Conservation (phyloP, 2,797 vertebrate species). For the Buceros bicornis region DNA sequence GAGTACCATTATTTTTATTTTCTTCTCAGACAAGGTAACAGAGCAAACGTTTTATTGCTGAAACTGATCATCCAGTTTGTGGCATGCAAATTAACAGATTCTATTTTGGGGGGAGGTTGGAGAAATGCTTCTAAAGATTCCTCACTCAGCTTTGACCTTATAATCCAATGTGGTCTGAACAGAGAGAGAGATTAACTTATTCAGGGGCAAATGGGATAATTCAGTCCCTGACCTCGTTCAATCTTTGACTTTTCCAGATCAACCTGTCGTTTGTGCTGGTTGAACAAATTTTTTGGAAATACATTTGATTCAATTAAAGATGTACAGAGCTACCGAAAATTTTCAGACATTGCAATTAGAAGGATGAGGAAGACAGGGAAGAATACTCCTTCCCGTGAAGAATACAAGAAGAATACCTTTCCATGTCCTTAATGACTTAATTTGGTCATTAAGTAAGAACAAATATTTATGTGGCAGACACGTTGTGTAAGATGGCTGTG, state of each 20-base stretch:
- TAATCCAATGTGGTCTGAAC: conserved; percentile 76
- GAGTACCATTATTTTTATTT: not conserved
- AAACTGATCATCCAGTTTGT: conserved; percentile 56
- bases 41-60: conserved; percentile 51
- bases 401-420: not conserved
- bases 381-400: not conserved
- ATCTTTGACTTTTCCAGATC: conserved; percentile 65
- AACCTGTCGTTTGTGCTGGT: conserved; percentile 63
- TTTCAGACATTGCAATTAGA: not conserved
- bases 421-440: rapidly evolving
- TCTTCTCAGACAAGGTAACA: conserved; percentile 4
- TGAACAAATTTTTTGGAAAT: conserved; percentile 52
- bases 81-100: conserved; percentile 45
- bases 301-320: conserved; percentile 58
- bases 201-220: conserved; percentile 72
- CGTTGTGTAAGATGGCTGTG: not conserved
- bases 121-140: conserved; percentile 71
- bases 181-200: conserved; percentile 76
- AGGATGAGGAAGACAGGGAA: not conserved
- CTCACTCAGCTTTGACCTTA: conserved; percentile 72
- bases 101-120: conserved; percentile 37
- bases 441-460: not conserved
- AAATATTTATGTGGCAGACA: not conserved
- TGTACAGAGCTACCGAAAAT: not conserved
- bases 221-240: conserved; percentile 68